Percentiles rank a stretch among this genome's conserved stretches.
phyloP scores from a whole-genome alignment of 2,113 vertebrate species.

The Elephas maximus region DNA sequence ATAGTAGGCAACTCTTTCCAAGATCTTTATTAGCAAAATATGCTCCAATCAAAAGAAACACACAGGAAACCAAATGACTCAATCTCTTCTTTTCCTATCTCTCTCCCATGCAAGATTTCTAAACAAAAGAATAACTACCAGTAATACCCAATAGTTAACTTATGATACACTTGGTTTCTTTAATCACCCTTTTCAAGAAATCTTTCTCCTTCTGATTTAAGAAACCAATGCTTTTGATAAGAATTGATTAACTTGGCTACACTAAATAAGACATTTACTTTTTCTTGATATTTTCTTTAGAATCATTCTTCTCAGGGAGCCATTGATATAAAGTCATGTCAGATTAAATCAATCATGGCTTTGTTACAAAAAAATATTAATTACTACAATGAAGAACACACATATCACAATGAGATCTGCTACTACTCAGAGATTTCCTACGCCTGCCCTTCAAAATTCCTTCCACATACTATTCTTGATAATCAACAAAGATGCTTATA shows the following conservation, averaged over 20 bases:
- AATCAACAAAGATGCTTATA: constrained; percentile 17
- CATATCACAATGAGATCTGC: constrained; percentile 39
- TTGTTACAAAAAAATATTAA: constrained; percentile 67
- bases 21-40: constrained; percentile 77
- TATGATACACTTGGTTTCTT: constrained; percentile 65
- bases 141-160: constrained; percentile 8
- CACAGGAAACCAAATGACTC: constrained; percentile 46
- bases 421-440: constrained; percentile 6
- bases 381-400: constrained; percentile 68
- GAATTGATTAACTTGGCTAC: constrained; percentile 58
- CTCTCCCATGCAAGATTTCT: constrained; percentile 29
- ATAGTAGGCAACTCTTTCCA: constrained; percentile 57
- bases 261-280: constrained; percentile 61
- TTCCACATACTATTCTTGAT: background rate
- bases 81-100: background rate
- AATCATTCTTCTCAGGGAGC: constrained; percentile 54
- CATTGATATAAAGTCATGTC: constrained; percentile 67
- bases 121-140: constrained; percentile 64
- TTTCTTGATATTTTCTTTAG: constrained; percentile 62
- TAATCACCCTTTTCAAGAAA: constrained; percentile 46
- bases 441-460: constrained; percentile 1
- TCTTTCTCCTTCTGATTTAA: constrained; percentile 58
- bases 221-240: constrained; percentile 69
- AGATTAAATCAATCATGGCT: constrained; percentile 78
- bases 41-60: constrained; percentile 69